These are phyloP conservation scores for Spisula solida DNA, from an alignment of 2,888 invertebrate species.

Conservation along the genomic window DNA sequence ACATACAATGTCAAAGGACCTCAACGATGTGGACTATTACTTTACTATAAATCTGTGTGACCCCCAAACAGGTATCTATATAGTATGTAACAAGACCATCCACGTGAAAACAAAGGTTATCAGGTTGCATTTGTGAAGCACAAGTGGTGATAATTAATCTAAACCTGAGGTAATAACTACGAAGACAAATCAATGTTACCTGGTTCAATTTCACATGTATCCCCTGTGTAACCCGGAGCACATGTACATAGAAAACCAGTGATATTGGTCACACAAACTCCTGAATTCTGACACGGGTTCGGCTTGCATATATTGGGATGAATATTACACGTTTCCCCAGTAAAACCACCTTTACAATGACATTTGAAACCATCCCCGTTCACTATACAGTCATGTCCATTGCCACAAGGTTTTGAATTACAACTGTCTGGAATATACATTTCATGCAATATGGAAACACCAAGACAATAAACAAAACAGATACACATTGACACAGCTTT, in stretches of 20 bases:
- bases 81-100: too few relatives aligned
- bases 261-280: background rate
- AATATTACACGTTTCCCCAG: background rate
- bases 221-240: background rate
- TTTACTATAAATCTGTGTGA: too few relatives aligned
- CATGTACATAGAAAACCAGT: constrained; percentile 3
- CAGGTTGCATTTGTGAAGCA: too few relatives aligned
- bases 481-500: too few relatives aligned
- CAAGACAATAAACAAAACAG: too few relatives aligned
- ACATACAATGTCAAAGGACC: too few relatives aligned
- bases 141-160: too few relatives aligned
- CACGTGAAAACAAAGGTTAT: too few relatives aligned
- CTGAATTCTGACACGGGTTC: background rate
- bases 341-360: background rate
- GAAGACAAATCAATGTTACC: background rate
- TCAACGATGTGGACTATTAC: too few relatives aligned
- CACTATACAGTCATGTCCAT: background rate
- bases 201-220: constrained; percentile 19
- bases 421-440: background rate
- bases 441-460: too few relatives aligned
- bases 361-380: background rate
- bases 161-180: too few relatives aligned
- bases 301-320: background rate
- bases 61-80: too few relatives aligned
- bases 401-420: background rate